Evolutionary conservation across 2,888 invertebrate genomes (phyloP).

Genomic region (Laspeyria flexula): DNA sequence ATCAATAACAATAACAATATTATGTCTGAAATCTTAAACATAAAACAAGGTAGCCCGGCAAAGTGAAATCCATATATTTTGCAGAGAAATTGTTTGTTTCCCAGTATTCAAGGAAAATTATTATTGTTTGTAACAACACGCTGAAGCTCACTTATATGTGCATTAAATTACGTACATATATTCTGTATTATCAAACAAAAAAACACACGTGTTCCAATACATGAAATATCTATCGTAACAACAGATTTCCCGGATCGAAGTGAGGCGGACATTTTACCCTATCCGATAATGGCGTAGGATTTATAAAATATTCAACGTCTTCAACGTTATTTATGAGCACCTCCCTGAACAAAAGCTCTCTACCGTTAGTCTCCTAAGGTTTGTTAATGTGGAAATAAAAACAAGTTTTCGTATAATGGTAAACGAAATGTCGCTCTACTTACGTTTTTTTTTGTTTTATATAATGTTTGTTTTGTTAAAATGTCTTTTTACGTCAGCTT

Average conservation of each 20-base stretch:
- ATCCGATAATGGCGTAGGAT: slow-evolving; percentile 73
- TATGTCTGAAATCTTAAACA: too few relatives aligned
- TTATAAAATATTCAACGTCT: slow-evolving; percentile 76
- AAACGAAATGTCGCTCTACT: slow-evolving; percentile 1
- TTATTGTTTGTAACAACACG: too few relatives aligned
- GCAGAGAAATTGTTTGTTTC: too few relatives aligned
- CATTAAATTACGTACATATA: too few relatives aligned
- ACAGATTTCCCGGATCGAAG: slow-evolving; percentile 67
- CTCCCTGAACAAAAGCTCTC: slow-evolving; percentile 66
- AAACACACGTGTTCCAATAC: neutral
- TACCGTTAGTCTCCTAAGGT: slow-evolving; percentile 47
- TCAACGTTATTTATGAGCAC: slow-evolving; percentile 75
- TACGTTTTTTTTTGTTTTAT: neutral
- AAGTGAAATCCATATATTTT: too few relatives aligned
- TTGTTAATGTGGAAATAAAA: slow-evolving; percentile 51
- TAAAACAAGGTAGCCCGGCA: too few relatives aligned
- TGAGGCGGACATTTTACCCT: slow-evolving; percentile 66
- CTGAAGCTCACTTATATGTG: too few relatives aligned
- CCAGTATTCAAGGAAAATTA: too few relatives aligned
- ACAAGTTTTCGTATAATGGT: slow-evolving; percentile 17
- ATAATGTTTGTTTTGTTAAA: neutral
- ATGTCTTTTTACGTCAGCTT: neutral
- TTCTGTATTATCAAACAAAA: neutral
- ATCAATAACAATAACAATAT: too few relatives aligned
- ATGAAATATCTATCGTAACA: slow-evolving; percentile 38